Percentiles rank a stretch among this genome's conserved stretches.
Conservation (phyloP, 1,140 invertebrate species). For the Pinna nobilis region DNA sequence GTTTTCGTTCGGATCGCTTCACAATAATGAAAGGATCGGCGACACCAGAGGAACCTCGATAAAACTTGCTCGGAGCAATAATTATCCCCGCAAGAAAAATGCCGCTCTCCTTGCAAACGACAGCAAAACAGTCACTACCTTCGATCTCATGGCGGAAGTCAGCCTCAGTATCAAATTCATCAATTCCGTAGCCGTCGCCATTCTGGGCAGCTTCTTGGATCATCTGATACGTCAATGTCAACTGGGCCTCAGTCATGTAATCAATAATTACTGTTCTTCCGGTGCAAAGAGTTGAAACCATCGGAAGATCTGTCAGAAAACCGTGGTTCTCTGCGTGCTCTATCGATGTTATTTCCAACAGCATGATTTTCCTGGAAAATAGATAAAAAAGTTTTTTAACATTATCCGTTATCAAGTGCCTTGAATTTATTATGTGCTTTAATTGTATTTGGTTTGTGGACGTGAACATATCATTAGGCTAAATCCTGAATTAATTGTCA, state of each 20-base stretch:
- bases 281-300: constrained; percentile 28
- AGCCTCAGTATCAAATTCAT: constrained; percentile 55
- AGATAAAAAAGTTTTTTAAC: too few relatives aligned
- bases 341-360: too few relatives aligned
- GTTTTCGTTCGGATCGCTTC: constrained; percentile 42
- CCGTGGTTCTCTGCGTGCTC: too few relatives aligned
- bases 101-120: constrained; percentile 49
- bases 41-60: constrained; percentile 46
- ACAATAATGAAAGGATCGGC: constrained; percentile 59
- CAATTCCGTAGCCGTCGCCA: constrained; percentile 55
- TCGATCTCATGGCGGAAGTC: constrained; percentile 55
- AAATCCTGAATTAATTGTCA: too few relatives aligned
- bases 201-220: constrained; percentile 49
- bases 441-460: too few relatives aligned
- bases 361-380: too few relatives aligned
- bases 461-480: too few relatives aligned
- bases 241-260: constrained; percentile 55
- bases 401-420: too few relatives aligned
- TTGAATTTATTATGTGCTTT: too few relatives aligned
- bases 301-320: constrained; percentile 21
- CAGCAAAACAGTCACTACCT: constrained; percentile 53
- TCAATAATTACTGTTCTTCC: constrained; percentile 47
- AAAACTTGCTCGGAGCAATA: constrained; percentile 59
- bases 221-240: constrained; percentile 55
- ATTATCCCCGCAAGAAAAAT: constrained; percentile 55